Base-by-base conservation (phyloP, 2,888 invertebrate genomes). In the Sesia apiformis region DNA sequence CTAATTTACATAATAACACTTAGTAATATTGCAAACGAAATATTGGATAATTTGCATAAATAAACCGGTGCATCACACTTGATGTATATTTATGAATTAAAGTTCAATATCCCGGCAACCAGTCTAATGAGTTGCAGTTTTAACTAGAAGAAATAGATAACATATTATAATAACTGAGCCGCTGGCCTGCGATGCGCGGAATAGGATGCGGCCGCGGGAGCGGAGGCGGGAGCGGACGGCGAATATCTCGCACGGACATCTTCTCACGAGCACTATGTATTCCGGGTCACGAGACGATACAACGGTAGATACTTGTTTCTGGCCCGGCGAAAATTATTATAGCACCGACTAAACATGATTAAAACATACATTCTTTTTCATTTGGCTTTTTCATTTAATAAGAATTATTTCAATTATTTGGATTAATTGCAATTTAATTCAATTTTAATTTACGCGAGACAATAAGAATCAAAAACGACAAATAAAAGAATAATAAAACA, bases 201-300 rank as follows among this genome's bases (percentile, higher is more conserved):
- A 54, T 55, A 56, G 58, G 55, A 38, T 4, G 39, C 40, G 39
- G 40, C 39, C n/a, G 38, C 51, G 5, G 5, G 3, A 5, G 39
- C 39, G 40, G 7, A 40, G 42, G 5, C 41, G 40, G 52, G 55
- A 57, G 57, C 55, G 54, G 53, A 8, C 55, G 54, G 53, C 4
- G 52, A 56, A 54, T 66, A 74, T 75, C 72, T 63, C 65, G 66
- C 69, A 68, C 69, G 71, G 69, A 69, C 69, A 76, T 76, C 72
- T 75, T 71, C 70, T 75, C 75, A 75, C 73, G 71, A 70, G 67
- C 66, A 56, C 60, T 58, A 66, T 65, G 65, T 71, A 72, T 76
- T 77, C 72, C 76, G 66, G 76, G 74, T 77, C 76, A 76, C 76
- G 65, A 78, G 76, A 78, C 76, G 65, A 70, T 59, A 63, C 78